A percentile compares a stretch with the other conserved stretches of the same genome.
Evolutionary conservation across 2,888 invertebrate genomes (phyloP).

Genomic region (Copidosoma aretas): DNA sequence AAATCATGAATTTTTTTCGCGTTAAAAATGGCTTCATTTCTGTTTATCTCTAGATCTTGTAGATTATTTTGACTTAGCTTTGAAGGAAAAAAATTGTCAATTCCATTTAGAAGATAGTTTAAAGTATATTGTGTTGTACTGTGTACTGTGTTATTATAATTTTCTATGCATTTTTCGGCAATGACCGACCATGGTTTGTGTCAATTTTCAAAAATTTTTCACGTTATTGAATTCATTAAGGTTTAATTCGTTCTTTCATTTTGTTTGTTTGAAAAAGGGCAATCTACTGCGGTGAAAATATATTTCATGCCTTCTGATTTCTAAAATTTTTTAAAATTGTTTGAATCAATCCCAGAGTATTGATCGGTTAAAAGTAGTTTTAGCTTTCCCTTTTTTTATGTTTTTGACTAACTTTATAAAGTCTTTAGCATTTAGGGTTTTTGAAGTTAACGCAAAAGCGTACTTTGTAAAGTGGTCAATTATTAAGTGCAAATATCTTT

Average conservation of each 20-base stretch:
- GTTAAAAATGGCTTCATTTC: slow-evolving; percentile 45
- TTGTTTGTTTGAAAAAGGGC: neutral
- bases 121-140: slow-evolving; percentile 44
- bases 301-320: neutral
- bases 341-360: neutral
- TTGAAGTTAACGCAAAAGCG: slow-evolving; percentile 25
- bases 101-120: slow-evolving; percentile 45
- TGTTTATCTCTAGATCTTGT: slow-evolving; percentile 40
- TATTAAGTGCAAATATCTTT: too few species aligned
- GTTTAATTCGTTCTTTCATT: slow-evolving; percentile 43
- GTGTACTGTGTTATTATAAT: slow-evolving; percentile 48
- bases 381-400: too few species aligned
- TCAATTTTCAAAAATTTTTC: slow-evolving; percentile 47
- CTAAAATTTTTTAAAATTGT: neutral
- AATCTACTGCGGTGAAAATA: neutral
- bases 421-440: slow-evolving; percentile 23
- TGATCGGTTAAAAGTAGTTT: too few species aligned
- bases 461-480: too few species aligned
- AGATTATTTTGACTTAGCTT: slow-evolving; percentile 39
- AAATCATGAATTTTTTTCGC: slow-evolving; percentile 33
- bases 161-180: slow-evolving; percentile 45
- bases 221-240: slow-evolving; percentile 48
- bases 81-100: slow-evolving; percentile 36
- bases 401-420: slow-evolving; percentile 29
- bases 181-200: slow-evolving; percentile 49